A percentile compares a stretch with the other conserved stretches of the same genome.
Evolutionary conservation across 2,888 invertebrate genomes (phyloP).

Genomic region (Drosophila algonquin): DNA sequence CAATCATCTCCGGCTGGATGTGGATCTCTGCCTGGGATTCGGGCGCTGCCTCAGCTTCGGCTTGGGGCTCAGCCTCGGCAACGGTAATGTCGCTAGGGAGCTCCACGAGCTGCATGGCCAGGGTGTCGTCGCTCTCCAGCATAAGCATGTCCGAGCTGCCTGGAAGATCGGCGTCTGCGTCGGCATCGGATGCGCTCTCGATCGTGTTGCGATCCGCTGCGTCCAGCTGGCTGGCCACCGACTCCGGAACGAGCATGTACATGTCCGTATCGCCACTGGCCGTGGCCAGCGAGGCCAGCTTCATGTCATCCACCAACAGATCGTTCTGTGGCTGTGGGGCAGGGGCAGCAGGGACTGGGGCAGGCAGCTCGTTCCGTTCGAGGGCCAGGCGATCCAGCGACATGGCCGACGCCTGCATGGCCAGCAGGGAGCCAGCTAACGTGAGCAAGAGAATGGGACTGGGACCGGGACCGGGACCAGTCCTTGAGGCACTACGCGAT

Average conservation of each 20-base stretch:
- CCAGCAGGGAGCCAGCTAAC: constrained; percentile 19
- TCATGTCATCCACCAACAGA: constrained; percentile 75
- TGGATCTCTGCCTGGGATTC: constrained; percentile 4
- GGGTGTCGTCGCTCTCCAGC: constrained; percentile 77
- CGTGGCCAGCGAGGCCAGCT: constrained; percentile 62
- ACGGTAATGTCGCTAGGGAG: constrained; percentile 59
- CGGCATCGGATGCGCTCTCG: constrained; percentile 31
- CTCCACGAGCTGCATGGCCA: constrained; percentile 67
- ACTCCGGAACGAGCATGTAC: constrained; percentile 75
- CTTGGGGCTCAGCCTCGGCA: constrained; percentile 44
- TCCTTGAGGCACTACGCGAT: constrained; percentile 57
- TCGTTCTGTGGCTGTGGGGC: constrained; percentile 25
- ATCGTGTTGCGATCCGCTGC: constrained; percentile 68
- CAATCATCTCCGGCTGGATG: constrained; percentile 51
- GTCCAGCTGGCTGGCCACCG: constrained; percentile 63
- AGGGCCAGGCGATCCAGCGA: constrained; percentile 76
- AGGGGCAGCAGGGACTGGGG: constrained; percentile 3
- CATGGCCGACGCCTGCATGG: constrained; percentile 62
- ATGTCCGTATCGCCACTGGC: constrained; percentile 65
- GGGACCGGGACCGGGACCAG: constrained; percentile 35
- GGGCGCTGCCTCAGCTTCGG: background rate
- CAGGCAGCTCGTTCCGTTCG: constrained; percentile 68
- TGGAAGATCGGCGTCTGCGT: constrained; percentile 32
- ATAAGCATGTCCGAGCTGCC: constrained; percentile 75
- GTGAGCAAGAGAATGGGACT: constrained; percentile 19